Evolutionary conservation across 1,140 invertebrate species (phyloP).

Genomic region (Helicoverpa armigera): DNA sequence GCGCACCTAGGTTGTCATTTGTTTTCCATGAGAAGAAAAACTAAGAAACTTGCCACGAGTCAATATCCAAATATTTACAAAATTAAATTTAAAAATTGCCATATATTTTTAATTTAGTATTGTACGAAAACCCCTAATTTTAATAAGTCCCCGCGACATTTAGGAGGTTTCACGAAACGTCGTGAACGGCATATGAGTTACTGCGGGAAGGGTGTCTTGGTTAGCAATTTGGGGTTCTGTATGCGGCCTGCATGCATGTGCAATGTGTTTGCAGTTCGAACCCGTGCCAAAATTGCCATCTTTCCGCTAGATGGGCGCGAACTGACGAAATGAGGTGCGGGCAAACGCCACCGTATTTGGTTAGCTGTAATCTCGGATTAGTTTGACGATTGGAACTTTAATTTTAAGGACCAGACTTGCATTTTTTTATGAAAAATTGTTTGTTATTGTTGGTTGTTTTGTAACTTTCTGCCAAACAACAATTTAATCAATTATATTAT

Average conservation of each 20-base stretch:
- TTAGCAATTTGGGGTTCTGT: conserved; percentile 82
- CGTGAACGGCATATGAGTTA: conserved; percentile 78
- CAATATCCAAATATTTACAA: too few relatives aligned
- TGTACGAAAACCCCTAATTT: conserved; percentile 41
- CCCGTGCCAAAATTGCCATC: conserved; percentile 78
- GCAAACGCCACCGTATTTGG: conserved; percentile 24
- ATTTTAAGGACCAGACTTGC: neutral
- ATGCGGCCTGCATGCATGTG: conserved; percentile 63
- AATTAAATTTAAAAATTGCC: too few relatives aligned
- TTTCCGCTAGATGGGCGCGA: conserved; percentile 64
- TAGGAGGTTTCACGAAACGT: conserved; percentile 67
- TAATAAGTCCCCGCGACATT: conserved; percentile 58
- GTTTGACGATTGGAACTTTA: conserved; percentile 14
- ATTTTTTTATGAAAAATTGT: neutral
- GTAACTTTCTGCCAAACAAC: too few relatives aligned
- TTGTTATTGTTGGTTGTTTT: neutral
- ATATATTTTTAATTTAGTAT: neutral
- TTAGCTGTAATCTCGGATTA: conserved; percentile 55
- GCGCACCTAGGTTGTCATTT: too few relatives aligned
- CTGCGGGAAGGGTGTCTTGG: conserved; percentile 70
- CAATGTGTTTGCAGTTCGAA: conserved; percentile 68
- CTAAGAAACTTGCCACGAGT: too few relatives aligned
- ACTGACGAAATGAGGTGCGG: conserved; percentile 53
- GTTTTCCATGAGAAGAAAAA: too few relatives aligned
- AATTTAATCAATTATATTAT: too few relatives aligned